Evolutionary conservation across 2,888 invertebrate species (phyloP).

Genomic region (Campoplex nolae): DNA sequence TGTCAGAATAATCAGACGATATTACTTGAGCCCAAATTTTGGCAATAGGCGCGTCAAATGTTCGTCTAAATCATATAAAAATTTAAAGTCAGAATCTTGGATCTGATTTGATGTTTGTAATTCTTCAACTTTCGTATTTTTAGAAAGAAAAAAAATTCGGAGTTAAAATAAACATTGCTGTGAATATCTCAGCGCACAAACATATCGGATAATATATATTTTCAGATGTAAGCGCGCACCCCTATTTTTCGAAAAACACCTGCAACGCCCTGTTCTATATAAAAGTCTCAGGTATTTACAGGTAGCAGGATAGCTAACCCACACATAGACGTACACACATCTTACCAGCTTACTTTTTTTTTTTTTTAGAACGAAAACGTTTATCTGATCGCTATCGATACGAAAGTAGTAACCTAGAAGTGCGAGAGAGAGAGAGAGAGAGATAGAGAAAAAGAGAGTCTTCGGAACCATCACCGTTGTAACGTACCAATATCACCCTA

Average conservation of each 20-base stretch:
- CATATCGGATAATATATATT: constrained; percentile 28
- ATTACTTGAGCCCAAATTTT: too few species aligned
- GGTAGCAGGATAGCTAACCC: neutral
- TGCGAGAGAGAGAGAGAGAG: neutral
- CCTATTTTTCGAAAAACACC: constrained; percentile 41
- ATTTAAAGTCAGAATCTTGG: too few species aligned
- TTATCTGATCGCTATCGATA: constrained; percentile 58
- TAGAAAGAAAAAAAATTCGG: too few species aligned
- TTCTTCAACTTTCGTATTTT: too few species aligned
- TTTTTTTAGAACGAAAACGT: constrained; percentile 21
- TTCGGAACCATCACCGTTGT: constrained; percentile 36
- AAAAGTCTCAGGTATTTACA: neutral
- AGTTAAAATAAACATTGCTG: neutral
- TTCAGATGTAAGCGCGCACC: neutral
- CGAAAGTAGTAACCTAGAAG: constrained; percentile 35
- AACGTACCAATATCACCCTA: constrained; percentile 38
- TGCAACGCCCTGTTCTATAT: constrained; percentile 23
- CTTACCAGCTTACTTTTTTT: neutral
- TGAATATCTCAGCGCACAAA: constrained; percentile 13
- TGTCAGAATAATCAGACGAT: too few species aligned
- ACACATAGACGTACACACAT: neutral
- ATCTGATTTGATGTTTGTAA: too few species aligned
- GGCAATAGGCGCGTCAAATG: too few species aligned
- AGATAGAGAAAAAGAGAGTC: neutral
- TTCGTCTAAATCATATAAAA: too few species aligned